Conservation (phyloP, 2,797 vertebrate genomes). For the Intellagama lesueurii region DNA sequence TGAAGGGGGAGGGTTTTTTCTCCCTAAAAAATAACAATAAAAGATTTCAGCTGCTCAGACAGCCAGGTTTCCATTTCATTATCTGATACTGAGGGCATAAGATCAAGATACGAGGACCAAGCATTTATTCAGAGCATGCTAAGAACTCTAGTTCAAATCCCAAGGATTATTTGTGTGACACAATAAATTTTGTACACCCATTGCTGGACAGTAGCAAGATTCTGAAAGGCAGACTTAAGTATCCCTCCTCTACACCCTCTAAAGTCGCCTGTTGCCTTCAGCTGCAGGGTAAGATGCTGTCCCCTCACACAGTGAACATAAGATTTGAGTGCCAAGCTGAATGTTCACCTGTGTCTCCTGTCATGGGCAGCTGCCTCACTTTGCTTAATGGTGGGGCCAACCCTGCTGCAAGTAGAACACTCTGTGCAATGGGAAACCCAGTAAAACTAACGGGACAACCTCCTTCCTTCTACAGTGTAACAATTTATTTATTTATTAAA, state of each 20-base stretch:
- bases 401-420: not conserved
- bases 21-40: constrained; percentile 22
- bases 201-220: too few species aligned
- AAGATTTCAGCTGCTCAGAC: not conserved
- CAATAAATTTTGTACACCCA: not conserved
- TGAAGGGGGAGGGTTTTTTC: constrained; percentile 9
- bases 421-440: not conserved
- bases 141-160: rapidly evolving
- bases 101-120: not conserved
- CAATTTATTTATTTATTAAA: too few species aligned
- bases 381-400: not conserved
- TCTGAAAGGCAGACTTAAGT: too few species aligned
- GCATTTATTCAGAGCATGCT: not conserved
- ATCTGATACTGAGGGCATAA: constrained; percentile 3
- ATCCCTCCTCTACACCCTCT: too few species aligned
- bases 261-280: too few species aligned
- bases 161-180: not conserved
- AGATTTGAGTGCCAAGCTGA: too few species aligned
- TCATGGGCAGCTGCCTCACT: not conserved
- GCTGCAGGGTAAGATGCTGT: too few species aligned
- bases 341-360: too few species aligned
- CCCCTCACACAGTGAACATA: too few species aligned
- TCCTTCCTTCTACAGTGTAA: too few species aligned
- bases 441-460: not conserved
- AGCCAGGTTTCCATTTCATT: constrained; percentile 52